Evolutionary conservation across 2,797 vertebrate genomes (phyloP).

Genomic region (Adelosebastes latens): DNA sequence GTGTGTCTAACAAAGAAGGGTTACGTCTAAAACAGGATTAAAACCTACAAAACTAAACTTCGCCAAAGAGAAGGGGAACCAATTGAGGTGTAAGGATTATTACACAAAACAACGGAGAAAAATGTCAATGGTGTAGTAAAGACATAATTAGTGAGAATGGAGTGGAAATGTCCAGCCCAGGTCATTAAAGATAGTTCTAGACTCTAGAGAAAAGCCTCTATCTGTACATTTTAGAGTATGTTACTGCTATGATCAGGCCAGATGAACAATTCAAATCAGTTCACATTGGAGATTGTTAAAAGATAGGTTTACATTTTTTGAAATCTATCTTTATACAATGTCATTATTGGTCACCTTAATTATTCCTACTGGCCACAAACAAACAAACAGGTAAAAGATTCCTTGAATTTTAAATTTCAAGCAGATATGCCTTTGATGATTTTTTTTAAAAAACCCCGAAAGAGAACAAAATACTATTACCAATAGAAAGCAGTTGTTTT

Average conservation of each 20-base stretch:
- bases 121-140: neutral
- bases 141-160: neutral
- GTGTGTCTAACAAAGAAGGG: neutral
- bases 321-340: neutral
- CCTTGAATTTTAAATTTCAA: neutral
- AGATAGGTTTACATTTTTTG: neutral
- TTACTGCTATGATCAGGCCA: neutral
- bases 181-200: neutral
- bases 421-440: too few species aligned
- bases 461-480: neutral
- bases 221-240: neutral
- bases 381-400: neutral
- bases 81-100: neutral
- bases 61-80: neutral
- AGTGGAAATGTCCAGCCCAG: neutral
- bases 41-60: neutral
- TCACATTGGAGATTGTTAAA: neutral
- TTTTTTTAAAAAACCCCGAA: neutral
- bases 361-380: neutral
- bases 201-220: neutral
- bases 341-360: neutral
- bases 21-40: neutral
- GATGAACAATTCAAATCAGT: neutral
- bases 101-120: neutral
- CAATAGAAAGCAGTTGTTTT: neutral